phyloP scores from a whole-genome alignment of 2,888 invertebrate species.

The Hydriomena furcata region DNA sequence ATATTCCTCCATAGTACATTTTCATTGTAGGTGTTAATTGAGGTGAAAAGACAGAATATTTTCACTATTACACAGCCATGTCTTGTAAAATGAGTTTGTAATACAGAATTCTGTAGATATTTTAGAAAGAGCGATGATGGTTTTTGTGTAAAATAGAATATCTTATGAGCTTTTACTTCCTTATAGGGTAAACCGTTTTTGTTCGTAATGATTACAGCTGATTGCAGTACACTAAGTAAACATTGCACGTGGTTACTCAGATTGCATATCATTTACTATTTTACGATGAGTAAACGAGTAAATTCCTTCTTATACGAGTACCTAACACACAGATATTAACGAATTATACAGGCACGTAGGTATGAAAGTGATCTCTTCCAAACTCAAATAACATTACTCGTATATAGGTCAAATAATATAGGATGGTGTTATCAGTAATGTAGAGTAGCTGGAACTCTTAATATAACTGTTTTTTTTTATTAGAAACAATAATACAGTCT shows the following conservation, averaged over 20 bases:
- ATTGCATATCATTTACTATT: neutral
- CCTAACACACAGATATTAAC: too few relatives aligned
- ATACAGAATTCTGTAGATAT: too few relatives aligned
- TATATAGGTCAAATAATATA: too few relatives aligned
- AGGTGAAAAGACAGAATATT: neutral
- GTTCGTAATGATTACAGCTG: constrained; percentile 15
- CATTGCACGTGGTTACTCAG: neutral
- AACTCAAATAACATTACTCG: too few relatives aligned
- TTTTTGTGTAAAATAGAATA: constrained; percentile 6
- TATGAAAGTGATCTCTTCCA: too few relatives aligned
- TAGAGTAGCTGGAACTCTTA: too few relatives aligned
- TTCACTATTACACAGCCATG: constrained; percentile 7
- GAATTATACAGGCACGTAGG: too few relatives aligned
- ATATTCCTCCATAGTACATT: constrained; percentile 7
- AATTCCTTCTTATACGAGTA: neutral
- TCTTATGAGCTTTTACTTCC: constrained; percentile 12
- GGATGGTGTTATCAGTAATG: too few relatives aligned
- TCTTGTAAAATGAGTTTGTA: neutral
- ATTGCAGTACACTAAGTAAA: constrained; percentile 16
- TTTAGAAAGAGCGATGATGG: neutral
- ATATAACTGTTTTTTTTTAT: too few relatives aligned
- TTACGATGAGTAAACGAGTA: neutral
- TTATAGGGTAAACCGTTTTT: constrained; percentile 18
- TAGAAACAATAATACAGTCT: too few relatives aligned
- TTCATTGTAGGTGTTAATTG: constrained; percentile 15